Evolutionary conservation across 1,140 invertebrate genomes (phyloP).

Genomic region (Drosophila sturtevanti): DNA sequence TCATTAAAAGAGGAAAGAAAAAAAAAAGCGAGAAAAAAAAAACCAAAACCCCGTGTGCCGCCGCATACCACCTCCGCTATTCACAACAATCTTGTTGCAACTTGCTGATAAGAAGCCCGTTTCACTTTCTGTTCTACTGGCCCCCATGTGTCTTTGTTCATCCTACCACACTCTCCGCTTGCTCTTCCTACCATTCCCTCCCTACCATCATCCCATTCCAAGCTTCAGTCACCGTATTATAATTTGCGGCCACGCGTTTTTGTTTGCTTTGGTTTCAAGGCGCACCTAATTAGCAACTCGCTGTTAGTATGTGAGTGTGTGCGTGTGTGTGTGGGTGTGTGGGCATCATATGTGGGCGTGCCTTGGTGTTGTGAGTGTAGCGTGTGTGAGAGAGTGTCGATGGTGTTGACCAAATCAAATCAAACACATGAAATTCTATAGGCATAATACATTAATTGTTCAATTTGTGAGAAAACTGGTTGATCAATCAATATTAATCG

Average conservation of each 20-base stretch:
- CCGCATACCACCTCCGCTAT: not conserved
- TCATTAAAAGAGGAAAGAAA: conserved; percentile 45
- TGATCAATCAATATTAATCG: conserved; percentile 9
- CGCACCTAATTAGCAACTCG: conserved; percentile 44
- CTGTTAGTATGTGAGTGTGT: conserved; percentile 7
- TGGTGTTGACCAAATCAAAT: conserved; percentile 8
- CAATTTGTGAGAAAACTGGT: conserved; percentile 4
- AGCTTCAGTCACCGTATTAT: not conserved
- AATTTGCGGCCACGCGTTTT: conserved; percentile 43
- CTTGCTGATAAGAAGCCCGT: conserved; percentile 38
- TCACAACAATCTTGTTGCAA: conserved; percentile 26
- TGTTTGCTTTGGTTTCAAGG: conserved; percentile 51
- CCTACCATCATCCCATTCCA: not conserved
- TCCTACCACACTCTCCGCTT: not conserved
- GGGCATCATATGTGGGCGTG: not conserved
- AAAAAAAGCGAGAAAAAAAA: not conserved
- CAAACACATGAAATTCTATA: conserved; percentile 7
- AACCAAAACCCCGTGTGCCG: too few species aligned
- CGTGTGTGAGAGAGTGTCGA: not conserved
- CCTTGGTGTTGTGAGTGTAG: conserved; percentile 3
- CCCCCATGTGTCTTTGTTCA: not conserved
- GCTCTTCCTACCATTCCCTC: not conserved
- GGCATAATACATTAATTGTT: conserved; percentile 18
- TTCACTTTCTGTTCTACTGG: conserved; percentile 44
- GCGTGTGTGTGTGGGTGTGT: conserved; percentile 17